Conservation (phyloP, 2,797 vertebrate genomes). For the Emydoidea blandingii region DNA sequence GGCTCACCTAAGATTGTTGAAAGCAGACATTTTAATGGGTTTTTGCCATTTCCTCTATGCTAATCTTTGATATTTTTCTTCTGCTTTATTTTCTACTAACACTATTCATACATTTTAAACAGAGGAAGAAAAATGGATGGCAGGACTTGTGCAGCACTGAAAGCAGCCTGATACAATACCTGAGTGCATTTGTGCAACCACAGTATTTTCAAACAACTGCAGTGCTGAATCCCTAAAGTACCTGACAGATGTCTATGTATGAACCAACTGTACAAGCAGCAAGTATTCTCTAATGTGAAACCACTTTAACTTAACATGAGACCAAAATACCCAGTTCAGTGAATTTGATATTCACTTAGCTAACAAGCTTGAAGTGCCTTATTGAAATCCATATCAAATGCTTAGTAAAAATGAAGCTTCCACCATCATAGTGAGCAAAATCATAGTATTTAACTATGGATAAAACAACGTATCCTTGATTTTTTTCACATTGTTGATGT, state of each 20-base stretch:
- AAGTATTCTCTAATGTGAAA: neutral
- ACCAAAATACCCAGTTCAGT: neutral
- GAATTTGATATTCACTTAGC: neutral
- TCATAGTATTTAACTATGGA: neutral
- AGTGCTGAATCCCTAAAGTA: neutral
- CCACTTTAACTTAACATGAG: neutral
- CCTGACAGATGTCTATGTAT: fast-evolving
- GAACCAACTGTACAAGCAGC: neutral
- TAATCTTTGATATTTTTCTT: neutral
- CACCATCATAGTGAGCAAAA: neutral
- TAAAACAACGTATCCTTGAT: neutral
- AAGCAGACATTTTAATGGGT: neutral
- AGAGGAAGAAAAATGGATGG: neutral
- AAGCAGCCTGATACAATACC: neutral
- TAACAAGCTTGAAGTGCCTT: neutral
- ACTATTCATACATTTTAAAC: neutral
- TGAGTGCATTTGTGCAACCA: neutral
- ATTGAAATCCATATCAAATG: neutral
- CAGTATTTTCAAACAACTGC: neutral
- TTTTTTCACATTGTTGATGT: neutral
- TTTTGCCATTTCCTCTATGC: neutral
- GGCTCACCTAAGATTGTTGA: neutral
- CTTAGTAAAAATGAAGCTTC: neutral
- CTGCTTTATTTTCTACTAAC: neutral
- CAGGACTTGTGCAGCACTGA: neutral